A percentile compares a stretch with the other conserved stretches of the same genome.
Evolutionary conservation across 2,113 vertebrate genomes (phyloP).

Genomic region (Cinclus mexicanus): DNA sequence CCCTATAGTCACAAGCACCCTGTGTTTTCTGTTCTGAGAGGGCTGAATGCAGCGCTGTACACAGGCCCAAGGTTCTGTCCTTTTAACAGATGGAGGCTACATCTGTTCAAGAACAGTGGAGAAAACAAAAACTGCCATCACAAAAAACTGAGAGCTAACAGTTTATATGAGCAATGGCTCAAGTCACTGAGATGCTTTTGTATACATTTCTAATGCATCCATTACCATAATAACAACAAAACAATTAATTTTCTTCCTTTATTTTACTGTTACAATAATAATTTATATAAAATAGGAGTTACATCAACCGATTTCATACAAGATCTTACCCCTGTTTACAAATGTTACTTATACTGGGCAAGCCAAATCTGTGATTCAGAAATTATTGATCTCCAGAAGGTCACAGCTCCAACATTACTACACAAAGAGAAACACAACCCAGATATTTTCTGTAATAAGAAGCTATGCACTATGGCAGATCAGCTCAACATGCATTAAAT

Average conservation of each 20-base stretch:
- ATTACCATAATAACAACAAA: conserved; percentile 21
- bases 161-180: neutral
- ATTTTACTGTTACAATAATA: neutral
- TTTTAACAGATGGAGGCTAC: neutral
- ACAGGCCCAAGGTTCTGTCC: neutral
- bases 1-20: neutral
- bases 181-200: neutral
- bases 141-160: neutral
- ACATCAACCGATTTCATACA: neutral
- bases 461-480: neutral
- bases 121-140: neutral
- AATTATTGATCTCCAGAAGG: neutral
- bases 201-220: conserved; percentile 8
- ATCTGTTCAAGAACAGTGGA: neutral
- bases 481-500: neutral
- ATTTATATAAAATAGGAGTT: conserved; percentile 6
- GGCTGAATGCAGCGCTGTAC: neutral
- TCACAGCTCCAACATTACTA: neutral
- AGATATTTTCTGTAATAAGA: neutral
- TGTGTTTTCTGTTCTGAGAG: neutral
- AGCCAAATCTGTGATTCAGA: neutral
- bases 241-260: neutral
- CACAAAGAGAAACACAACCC: neutral
- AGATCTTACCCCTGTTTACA: neutral
- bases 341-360: neutral